Base-by-base conservation (phyloP, 1,140 invertebrate species). In the Magallana angulata region DNA sequence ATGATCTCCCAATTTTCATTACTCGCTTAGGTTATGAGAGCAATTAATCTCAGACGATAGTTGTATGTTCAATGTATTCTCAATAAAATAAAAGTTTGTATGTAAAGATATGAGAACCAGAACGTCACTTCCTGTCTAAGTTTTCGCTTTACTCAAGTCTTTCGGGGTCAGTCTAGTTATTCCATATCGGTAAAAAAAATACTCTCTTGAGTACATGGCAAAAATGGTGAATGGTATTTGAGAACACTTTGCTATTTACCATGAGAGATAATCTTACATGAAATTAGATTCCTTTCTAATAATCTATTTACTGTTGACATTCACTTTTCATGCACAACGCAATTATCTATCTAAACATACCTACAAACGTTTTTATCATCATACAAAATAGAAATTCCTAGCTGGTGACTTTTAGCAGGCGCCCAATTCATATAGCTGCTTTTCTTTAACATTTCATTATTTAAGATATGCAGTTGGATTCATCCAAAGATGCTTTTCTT, bases 91-190 rank as follows among this genome's bases (percentile, higher is more conserved):
- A 48, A 48, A 48, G 36, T 48, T 62, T 62, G 5, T 6, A n/a
- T n/a, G n/a, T 12, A n/a, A 62, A 62, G 14, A 62, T 62, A 36
- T 24, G 68, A 76, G 24, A 76, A 76, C 68, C 36, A 76, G 9
- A 76, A 76, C 68, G 68, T 76, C 68, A 76, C 68, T 9, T 76
- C 68, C 68, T 1, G 8, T 76, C 24, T 76, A 64, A n/a, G 18
- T 4, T 7, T n/a, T 64, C 60, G 16, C 36, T 64, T 30, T 76
- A 76, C 68, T 76, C 68, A 76, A 48, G 18, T 76, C 68, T 76
- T 12, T 30, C 24, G 68, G 68, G 24, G 24, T 76, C 68, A 12
- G 18, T 76, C 36, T 12, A 76, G 18, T 64, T 64, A 64, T 64
- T 64, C 18, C 60, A n/a, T 64, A 5, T n/a, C 60, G 60, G 60